Evolutionary conservation across 2,888 invertebrate genomes (phyloP).

Genomic region (Blastobasis adustella): DNA sequence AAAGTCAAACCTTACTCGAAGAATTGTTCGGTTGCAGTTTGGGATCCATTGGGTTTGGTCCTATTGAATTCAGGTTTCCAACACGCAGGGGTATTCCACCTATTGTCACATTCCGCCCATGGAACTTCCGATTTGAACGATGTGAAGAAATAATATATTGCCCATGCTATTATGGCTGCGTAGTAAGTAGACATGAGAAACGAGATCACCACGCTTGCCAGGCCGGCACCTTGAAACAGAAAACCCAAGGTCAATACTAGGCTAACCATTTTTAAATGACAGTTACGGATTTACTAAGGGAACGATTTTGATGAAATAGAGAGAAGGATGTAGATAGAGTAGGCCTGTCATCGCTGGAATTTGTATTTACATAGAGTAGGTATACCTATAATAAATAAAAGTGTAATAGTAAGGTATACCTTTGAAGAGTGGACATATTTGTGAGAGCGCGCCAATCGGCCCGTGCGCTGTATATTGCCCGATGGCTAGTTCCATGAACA

Average conservation of each 20-base stretch:
- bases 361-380: no score
- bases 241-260: no score
- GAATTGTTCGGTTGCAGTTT: constrained; percentile 93
- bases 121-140: constrained; percentile 91
- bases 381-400: constrained; percentile 2
- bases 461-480: constrained; percentile 95
- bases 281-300: no score
- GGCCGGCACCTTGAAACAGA: constrained; percentile 83
- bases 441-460: constrained; percentile 92
- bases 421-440: constrained; percentile 94
- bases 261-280: no score
- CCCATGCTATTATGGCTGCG: constrained; percentile 95
- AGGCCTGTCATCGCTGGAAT: no score
- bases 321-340: no score
- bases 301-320: no score
- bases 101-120: constrained; percentile 91
- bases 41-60: constrained; percentile 81
- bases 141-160: constrained; percentile 94
- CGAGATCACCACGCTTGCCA: constrained; percentile 95
- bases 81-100: constrained; percentile 90
- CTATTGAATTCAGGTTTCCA: constrained; percentile 84
- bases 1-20: constrained; percentile 82
- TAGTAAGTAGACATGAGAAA: constrained; percentile 97
- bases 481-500: constrained; percentile 95
- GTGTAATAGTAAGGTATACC: constrained; percentile 72